phyloP scores from a whole-genome alignment of 2,888 invertebrate species.

The Cerastoderma edule region DNA sequence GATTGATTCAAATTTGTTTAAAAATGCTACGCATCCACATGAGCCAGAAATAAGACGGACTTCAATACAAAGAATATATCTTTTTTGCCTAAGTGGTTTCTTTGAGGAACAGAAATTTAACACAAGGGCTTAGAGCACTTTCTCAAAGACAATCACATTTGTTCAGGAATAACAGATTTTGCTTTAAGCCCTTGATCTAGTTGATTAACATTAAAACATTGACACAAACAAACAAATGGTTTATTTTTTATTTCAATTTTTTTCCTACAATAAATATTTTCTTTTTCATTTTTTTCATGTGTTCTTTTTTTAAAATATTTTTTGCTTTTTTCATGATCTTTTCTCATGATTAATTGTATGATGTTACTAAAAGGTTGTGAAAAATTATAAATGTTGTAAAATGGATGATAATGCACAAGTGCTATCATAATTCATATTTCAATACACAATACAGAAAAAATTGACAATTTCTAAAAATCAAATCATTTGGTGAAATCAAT shows the following conservation, averaged over 20 bases:
- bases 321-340: neutral
- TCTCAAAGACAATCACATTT: neutral
- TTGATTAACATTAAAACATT: neutral
- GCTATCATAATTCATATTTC: neutral
- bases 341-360: neutral
- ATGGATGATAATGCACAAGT: neutral
- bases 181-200: neutral
- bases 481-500: neutral
- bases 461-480: neutral
- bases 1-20: too few species aligned
- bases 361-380: neutral
- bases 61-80: too few species aligned
- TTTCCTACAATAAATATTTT: too few species aligned
- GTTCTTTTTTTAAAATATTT: neutral
- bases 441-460: neutral
- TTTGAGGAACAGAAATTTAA: neutral
- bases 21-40: too few species aligned
- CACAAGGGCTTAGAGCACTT: neutral
- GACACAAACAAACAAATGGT: neutral
- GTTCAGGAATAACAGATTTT: neutral
- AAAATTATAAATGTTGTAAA: neutral
- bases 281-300: neutral
- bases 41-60: too few species aligned
- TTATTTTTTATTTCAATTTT: neutral
- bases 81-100: too few species aligned